These are phyloP conservation scores for Zaprionus ghesquierei DNA, from an alignment of 1,140 invertebrate species.

Conservation along the genomic window DNA sequence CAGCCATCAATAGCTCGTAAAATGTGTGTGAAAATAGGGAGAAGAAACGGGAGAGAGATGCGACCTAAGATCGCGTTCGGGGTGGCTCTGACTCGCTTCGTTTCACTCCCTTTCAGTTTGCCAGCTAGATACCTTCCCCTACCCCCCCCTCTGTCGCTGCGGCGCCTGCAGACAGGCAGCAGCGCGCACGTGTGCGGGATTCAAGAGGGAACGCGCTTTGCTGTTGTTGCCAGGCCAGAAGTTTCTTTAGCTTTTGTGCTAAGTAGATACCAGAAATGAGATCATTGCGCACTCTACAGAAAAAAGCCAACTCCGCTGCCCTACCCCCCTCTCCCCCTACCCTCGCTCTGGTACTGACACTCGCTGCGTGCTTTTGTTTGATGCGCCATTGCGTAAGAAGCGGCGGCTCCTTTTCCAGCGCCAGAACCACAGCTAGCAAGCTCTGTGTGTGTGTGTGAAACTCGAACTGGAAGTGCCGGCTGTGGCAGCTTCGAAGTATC, in stretches of 20 bases:
- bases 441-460: conserved; percentile 19
- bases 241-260: conserved; percentile 29
- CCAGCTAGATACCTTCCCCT: background rate
- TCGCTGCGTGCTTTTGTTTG: conserved; percentile 2
- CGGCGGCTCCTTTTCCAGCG: conserved; percentile 28
- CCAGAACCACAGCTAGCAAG: too few species aligned
- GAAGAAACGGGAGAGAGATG: conserved; percentile 9
- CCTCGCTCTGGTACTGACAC: background rate
- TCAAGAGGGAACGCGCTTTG: too few species aligned
- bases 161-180: conserved; percentile 7
- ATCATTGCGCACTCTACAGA: conserved; percentile 34
- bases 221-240: conserved; percentile 58
- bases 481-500: conserved; percentile 16
- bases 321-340: background rate
- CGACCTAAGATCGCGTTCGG: conserved; percentile 42
- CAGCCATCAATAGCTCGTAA: conserved; percentile 74
- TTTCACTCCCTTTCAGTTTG: background rate
- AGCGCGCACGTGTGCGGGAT: conserved; percentile 63
- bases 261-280: conserved; percentile 29
- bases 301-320: background rate
- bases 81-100: conserved; percentile 51
- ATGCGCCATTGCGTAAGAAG: conserved; percentile 46
- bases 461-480: conserved; percentile 41
- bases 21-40: conserved; percentile 73
- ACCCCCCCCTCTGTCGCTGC: background rate